phyloP scores from a whole-genome alignment of 2,113 vertebrate genomes.

The Pygathrix nemaeus region DNA sequence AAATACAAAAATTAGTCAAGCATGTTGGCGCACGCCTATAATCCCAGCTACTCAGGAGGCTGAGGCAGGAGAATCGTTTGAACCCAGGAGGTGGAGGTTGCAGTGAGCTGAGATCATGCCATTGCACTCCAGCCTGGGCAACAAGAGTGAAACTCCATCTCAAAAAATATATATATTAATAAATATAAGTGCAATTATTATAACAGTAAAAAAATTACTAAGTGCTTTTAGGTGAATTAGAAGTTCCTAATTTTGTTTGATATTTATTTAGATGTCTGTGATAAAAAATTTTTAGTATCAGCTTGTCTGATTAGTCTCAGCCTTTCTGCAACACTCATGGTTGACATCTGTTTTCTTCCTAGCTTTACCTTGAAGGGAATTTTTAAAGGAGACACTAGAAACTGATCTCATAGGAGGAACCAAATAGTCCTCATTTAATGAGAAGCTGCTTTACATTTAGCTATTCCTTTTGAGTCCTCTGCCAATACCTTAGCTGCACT shows the following conservation, averaged over 20 bases:
- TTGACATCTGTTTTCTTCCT: background rate
- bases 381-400: constrained; percentile 44
- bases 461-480: background rate
- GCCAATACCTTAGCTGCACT: background rate
- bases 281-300: constrained; percentile 23
- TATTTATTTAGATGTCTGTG: background rate
- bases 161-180: background rate
- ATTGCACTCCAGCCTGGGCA: no score
- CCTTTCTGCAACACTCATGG: background rate
- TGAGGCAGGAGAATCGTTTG: no score
- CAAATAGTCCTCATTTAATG: constrained; percentile 35
- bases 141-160: no score
- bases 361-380: background rate
- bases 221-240: constrained; percentile 26
- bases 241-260: background rate
- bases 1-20: no score
- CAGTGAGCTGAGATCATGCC: no score
- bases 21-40: no score
- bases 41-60: no score
- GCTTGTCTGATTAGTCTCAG: background rate
- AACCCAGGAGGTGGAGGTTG: no score
- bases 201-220: background rate
- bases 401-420: background rate
- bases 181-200: background rate
- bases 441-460: constrained; percentile 25